Conservation (phyloP, 2,888 invertebrate species). For the Xanthia togata region DNA sequence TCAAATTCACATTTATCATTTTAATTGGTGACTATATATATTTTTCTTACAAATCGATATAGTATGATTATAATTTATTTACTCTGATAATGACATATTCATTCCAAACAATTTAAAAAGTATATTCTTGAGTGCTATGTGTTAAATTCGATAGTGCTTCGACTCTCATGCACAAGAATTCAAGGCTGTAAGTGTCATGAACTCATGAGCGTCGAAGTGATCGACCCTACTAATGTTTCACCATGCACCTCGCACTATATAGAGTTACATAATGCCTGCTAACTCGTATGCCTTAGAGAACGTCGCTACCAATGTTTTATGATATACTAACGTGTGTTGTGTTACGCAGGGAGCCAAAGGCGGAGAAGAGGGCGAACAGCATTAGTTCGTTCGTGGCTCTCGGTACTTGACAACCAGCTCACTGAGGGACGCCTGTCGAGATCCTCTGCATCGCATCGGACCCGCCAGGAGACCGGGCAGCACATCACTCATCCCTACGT, state of each 20-base stretch:
- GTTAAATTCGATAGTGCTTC: conserved; percentile 43
- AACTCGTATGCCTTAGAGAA: conserved; percentile 54
- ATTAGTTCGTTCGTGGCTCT: conserved; percentile 95
- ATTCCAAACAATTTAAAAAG: conserved; percentile 15
- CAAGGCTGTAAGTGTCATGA: conserved; percentile 54
- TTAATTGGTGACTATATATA: not conserved
- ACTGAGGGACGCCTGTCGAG: conserved; percentile 88
- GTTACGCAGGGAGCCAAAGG: conserved; percentile 93
- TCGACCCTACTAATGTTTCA: conserved; percentile 75
- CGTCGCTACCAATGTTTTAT: conserved; percentile 53
- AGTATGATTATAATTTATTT: not conserved
- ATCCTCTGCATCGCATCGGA: conserved; percentile 85
- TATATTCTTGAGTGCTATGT: conserved; percentile 47
- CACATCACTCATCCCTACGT: conserved; percentile 50
- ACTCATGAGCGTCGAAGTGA: conserved; percentile 70
- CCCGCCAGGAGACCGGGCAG: conserved; percentile 78
- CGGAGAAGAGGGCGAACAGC: conserved; percentile 96
- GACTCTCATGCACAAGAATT: conserved; percentile 40
- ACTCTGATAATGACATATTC: conserved; percentile 40
- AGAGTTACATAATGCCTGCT: conserved; percentile 70
- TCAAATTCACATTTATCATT: conserved; percentile 4
- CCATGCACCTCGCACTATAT: conserved; percentile 85
- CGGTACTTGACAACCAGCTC: conserved; percentile 93
- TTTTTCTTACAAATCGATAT: not conserved
- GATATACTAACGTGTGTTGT: conserved; percentile 44